Evolutionary conservation across 2,113 vertebrate species (phyloP).

Genomic region (Eublepharis macularius): DNA sequence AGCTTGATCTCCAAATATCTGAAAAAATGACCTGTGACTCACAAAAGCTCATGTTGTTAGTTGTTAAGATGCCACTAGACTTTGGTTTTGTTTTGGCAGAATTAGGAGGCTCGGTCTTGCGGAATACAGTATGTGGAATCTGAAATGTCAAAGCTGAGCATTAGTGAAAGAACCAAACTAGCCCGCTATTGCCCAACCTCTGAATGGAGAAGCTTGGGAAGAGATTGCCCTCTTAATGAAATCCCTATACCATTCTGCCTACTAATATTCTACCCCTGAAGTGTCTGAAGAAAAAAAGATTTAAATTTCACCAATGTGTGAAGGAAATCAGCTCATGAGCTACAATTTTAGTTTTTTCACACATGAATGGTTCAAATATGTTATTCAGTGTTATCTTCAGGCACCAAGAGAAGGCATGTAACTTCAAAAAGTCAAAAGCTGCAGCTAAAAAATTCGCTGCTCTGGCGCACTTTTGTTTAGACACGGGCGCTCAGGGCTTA

Average conservation of each 20-base stretch:
- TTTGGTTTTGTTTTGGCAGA: no score
- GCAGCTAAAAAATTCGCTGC: slow-evolving; percentile 9
- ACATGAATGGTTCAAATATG: slow-evolving; percentile 60
- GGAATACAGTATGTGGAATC: no score
- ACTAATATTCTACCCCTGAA: neutral
- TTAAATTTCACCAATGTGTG: slow-evolving; percentile 24
- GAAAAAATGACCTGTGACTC: no score
- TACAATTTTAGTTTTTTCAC: slow-evolving; percentile 54
- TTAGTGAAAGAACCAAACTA: no score
- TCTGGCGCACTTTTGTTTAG: slow-evolving; percentile 39
- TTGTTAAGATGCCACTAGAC: no score
- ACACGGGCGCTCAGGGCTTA: neutral
- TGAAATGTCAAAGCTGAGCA: no score
- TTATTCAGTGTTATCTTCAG: slow-evolving; percentile 66
- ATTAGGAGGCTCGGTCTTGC: no score
- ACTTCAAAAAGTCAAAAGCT: slow-evolving; percentile 57
- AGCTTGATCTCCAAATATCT: no score
- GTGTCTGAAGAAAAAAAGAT: slow-evolving; percentile 39
- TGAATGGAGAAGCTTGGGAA: no score
- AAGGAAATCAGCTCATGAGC: slow-evolving; percentile 49
- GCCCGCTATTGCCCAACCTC: no score
- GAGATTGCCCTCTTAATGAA: no score
- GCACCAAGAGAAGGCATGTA: slow-evolving; percentile 62
- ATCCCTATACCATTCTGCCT: neutral
- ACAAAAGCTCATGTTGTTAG: no score